Conservation (phyloP, 2,888 invertebrate species). For the Deroplatys truncata region DNA sequence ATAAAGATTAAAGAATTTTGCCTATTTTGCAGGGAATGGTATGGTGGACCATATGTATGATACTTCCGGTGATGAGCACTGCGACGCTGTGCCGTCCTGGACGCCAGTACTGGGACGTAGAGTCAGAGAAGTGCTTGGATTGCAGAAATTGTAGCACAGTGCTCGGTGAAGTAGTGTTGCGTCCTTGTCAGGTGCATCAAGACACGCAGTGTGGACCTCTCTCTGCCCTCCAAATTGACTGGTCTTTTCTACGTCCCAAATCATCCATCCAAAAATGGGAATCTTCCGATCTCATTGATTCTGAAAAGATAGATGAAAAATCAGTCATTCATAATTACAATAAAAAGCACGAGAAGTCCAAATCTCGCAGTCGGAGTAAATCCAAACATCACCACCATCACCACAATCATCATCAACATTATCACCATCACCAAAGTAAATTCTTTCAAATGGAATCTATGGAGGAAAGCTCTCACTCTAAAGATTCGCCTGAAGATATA, state of each 20-base stretch:
- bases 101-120: constrained; percentile 66
- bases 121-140: constrained; percentile 59
- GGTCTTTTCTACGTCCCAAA: constrained; percentile 42
- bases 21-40: not conserved
- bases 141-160: constrained; percentile 64
- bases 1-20: not conserved
- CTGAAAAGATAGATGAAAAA: constrained; percentile 26
- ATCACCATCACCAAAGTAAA: not conserved
- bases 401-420: constrained; percentile 18
- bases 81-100: constrained; percentile 43
- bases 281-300: constrained; percentile 8
- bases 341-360: not conserved
- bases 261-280: not conserved
- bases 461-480: not conserved
- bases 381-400: constrained; percentile 20
- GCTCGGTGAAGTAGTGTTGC: constrained; percentile 52
- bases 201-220: constrained; percentile 72
- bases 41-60: not conserved
- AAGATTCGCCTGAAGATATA: not conserved
- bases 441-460: not conserved
- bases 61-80: not conserved
- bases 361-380: not conserved
- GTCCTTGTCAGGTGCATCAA: constrained; percentile 70
- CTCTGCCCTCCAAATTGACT: constrained; percentile 60
- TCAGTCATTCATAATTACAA: not conserved